Percentiles rank a stretch among this genome's conserved stretches.
Conservation (phyloP, 2,797 vertebrate species). For the Nannoperca obscura region DNA sequence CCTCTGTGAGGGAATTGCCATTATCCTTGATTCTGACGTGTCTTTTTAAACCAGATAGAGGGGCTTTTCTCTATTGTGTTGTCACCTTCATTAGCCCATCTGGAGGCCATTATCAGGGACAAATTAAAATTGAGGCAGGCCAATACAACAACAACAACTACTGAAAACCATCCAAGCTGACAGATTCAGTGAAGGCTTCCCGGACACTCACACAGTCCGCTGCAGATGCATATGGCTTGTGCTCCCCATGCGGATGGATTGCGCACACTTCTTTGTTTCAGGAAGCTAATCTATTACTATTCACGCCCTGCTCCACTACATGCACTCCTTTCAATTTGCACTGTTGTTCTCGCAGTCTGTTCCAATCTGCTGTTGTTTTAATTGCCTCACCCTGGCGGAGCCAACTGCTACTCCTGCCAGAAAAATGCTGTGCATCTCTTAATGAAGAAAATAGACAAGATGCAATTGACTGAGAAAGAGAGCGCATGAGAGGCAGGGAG, state of each 20-base stretch:
- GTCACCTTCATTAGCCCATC: slow-evolving; percentile 64
- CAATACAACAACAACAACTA: slow-evolving; percentile 49
- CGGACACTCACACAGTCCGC: slow-evolving; percentile 40
- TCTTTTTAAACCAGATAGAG: slow-evolving; percentile 56
- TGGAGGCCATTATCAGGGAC: slow-evolving; percentile 59
- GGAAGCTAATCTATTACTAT: slow-evolving; percentile 79
- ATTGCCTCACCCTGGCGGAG: slow-evolving; percentile 81
- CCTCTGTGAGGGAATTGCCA: background rate
- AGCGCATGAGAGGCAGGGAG: slow-evolving; percentile 31
- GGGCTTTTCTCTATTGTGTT: slow-evolving; percentile 35
- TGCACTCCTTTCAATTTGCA: slow-evolving; percentile 79
- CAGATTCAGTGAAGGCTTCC: slow-evolving; percentile 57
- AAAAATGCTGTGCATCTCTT: slow-evolving; percentile 76
- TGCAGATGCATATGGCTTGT: slow-evolving; percentile 58
- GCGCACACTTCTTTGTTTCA: slow-evolving; percentile 66
- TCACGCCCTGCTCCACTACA: slow-evolving; percentile 74
- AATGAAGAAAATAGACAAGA: slow-evolving; percentile 81
- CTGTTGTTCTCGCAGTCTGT: slow-evolving; percentile 81
- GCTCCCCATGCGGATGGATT: slow-evolving; percentile 45
- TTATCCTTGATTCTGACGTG: slow-evolving; percentile 29
- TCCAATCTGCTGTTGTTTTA: slow-evolving; percentile 85
- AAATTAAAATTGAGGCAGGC: slow-evolving; percentile 49
- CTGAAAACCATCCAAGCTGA: slow-evolving; percentile 58
- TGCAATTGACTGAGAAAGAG: slow-evolving; percentile 65
- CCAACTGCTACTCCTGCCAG: slow-evolving; percentile 78